Percentiles rank a stretch among this genome's conserved stretches.
phyloP scores from a whole-genome alignment of 1,140 invertebrate species.

The Grapholita molesta region DNA sequence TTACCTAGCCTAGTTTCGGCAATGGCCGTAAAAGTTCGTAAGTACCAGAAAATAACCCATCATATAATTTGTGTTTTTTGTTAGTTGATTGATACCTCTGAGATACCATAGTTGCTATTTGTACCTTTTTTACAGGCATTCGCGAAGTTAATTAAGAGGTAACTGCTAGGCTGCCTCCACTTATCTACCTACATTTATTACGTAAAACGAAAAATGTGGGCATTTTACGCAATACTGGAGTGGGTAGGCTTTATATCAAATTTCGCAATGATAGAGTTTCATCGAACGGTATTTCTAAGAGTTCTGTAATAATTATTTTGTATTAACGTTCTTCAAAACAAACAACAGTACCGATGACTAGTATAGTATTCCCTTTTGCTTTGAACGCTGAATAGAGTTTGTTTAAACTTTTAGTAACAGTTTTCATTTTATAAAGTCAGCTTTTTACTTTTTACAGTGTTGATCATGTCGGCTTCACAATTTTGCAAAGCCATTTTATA shows the following conservation, averaged over 20 bases:
- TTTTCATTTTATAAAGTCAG: no score
- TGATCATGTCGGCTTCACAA: background rate
- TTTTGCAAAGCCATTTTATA: background rate
- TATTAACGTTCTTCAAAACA: constrained; percentile 42
- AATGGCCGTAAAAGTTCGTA: no score
- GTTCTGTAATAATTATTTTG: constrained; percentile 60
- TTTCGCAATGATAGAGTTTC: constrained; percentile 67
- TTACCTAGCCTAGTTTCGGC: no score
- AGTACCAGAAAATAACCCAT: no score
- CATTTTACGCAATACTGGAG: constrained; percentile 34
- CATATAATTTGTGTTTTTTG: no score
- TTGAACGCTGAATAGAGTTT: background rate
- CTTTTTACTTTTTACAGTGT: no score
- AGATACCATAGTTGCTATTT: no score
- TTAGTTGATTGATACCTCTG: no score
- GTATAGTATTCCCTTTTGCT: constrained; percentile 24
- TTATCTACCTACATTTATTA: constrained; percentile 39
- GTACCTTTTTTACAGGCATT: no score
- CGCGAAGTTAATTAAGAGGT: constrained; percentile 39
- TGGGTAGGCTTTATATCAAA: constrained; percentile 45
- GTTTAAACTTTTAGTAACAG: no score
- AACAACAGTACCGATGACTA: constrained; percentile 37
- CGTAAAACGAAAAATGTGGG: constrained; percentile 33
- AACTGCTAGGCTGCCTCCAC: constrained; percentile 36
- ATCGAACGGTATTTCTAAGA: constrained; percentile 52